A percentile compares a stretch with the other conserved stretches of the same genome.
phyloP scores from a whole-genome alignment of 2,888 invertebrate genomes.

The Silvanus unidentatus region DNA sequence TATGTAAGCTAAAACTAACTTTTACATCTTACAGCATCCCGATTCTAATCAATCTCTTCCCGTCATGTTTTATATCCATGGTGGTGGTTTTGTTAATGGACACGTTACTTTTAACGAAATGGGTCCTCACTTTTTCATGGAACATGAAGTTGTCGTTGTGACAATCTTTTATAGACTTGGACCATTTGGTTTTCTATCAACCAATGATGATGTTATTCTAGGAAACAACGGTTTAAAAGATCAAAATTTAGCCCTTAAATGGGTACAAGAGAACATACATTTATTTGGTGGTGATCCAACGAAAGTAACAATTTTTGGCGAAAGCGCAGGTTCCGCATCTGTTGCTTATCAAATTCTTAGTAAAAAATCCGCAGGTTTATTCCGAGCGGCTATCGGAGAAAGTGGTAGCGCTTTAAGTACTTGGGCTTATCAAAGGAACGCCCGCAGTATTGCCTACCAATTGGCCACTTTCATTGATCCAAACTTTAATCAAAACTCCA shows the following conservation, averaged over 20 bases:
- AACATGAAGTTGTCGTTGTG: conserved; percentile 30
- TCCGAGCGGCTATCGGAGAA: conserved; percentile 22
- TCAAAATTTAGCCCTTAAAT: conserved; percentile 25
- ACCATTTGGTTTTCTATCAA: conserved; percentile 29
- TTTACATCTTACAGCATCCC: conserved; percentile 11
- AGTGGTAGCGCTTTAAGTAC: conserved; percentile 24
- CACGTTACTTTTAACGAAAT: conserved; percentile 23
- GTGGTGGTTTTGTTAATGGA: conserved; percentile 41
- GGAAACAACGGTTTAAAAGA: conserved; percentile 31
- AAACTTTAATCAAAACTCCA: conserved; percentile 8
- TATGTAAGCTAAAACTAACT: conserved; percentile 10
- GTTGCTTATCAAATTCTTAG: conserved; percentile 22
- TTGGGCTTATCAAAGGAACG: conserved; percentile 25
- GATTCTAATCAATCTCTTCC: conserved; percentile 26
- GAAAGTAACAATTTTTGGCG: conserved; percentile 25
- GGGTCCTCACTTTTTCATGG: conserved; percentile 38
- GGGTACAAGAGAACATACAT: conserved; percentile 26
- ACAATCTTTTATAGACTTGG: conserved; percentile 28
- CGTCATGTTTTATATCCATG: conserved; percentile 43
- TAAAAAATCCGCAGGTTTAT: conserved; percentile 19
- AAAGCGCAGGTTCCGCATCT: conserved; percentile 27
- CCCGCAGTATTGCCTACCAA: conserved; percentile 23
- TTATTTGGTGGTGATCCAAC: conserved; percentile 28
- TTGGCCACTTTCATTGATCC: conserved; percentile 18
- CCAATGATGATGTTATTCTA: conserved; percentile 24